Base-by-base conservation (phyloP, 1,140 invertebrate genomes). In the Drosophila melanica region DNA sequence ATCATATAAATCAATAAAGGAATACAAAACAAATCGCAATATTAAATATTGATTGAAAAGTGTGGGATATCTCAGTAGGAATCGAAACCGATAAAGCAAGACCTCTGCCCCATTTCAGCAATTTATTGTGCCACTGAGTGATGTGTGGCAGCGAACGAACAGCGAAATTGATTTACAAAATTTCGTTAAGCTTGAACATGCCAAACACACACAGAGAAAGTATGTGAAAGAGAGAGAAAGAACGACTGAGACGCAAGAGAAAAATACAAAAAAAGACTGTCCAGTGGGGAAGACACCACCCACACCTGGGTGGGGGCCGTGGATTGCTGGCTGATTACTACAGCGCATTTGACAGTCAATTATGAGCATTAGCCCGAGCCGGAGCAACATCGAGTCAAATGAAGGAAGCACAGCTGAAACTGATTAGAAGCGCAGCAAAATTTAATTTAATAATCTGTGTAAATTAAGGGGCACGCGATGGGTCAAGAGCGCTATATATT, bases 31-130 rank as follows among this genome's bases (percentile, higher is more conserved):
- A 48, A 65, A 65, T 71, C 55, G 57, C 57, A 8, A 41, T 64
- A 84, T 79, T 82, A 79, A 72, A 54, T 68, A 79, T 79, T 84
- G 63, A 79, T 82, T 65, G 66, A 68, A 84, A 84, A 71, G 30
- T 63, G 68, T 67, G 57, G 44, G 62, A 75, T 66, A 67, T 79
- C 75, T 44, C 71, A 66, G 59, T 62, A 65, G 48, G 50, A 77
- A 58, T 75, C 70, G 74, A 70, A 66, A 33, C 44, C 18, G 35
- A 66, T 30, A 66, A 45, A 55, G 35, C 30, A 23, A 27, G 3
- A 4, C 16, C 27, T 14, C 23, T 7, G 5, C 47, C 16, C 12
- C 35, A 3, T 1, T 11, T 10, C 6, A 9, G 23, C 18, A n/a
- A 16, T 18, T 41, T 16, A 20, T 20, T 16, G 16, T 12, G 37